phyloP scores from a whole-genome alignment of 2,113 vertebrate genomes.

The Neogobius melanostomus region DNA sequence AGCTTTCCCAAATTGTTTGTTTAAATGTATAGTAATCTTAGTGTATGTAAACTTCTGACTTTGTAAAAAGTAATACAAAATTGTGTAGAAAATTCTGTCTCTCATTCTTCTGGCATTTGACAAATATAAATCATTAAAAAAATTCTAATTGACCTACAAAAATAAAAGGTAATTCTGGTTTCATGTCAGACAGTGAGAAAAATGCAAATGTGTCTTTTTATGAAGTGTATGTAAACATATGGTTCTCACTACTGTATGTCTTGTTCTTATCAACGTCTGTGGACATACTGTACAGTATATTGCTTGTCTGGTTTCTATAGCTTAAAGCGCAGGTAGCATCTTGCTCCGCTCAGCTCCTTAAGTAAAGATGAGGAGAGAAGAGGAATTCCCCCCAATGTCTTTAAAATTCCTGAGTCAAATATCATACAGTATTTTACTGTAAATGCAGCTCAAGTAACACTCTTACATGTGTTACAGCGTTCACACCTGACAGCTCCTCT shows the following conservation, averaged over 20 bases:
- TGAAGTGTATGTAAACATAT: too few relatives aligned
- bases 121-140: too few relatives aligned
- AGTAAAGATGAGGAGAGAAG: slow-evolving; percentile 16
- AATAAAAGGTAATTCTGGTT: too few relatives aligned
- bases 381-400: slow-evolving; percentile 53
- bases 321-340: slow-evolving; percentile 21
- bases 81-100: too few relatives aligned
- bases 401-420: slow-evolving; percentile 35
- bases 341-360: slow-evolving; percentile 4
- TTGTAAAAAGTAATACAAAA: too few relatives aligned
- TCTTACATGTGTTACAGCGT: slow-evolving; percentile 22
- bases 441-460: slow-evolving; percentile 30
- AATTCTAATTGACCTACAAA: too few relatives aligned
- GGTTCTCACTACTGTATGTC: neutral
- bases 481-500: neutral
- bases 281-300: slow-evolving; percentile 5
- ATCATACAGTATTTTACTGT: slow-evolving; percentile 9
- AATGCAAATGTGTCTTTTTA: too few relatives aligned
- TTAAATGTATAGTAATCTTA: too few relatives aligned
- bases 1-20: too few relatives aligned
- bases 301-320: neutral
- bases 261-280: neutral
- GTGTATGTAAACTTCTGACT: too few relatives aligned
- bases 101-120: too few relatives aligned
- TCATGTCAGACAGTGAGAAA: too few relatives aligned